Evolutionary conservation across 2,888 invertebrate genomes (phyloP).

Genomic region (Phlogophora meticulosa): DNA sequence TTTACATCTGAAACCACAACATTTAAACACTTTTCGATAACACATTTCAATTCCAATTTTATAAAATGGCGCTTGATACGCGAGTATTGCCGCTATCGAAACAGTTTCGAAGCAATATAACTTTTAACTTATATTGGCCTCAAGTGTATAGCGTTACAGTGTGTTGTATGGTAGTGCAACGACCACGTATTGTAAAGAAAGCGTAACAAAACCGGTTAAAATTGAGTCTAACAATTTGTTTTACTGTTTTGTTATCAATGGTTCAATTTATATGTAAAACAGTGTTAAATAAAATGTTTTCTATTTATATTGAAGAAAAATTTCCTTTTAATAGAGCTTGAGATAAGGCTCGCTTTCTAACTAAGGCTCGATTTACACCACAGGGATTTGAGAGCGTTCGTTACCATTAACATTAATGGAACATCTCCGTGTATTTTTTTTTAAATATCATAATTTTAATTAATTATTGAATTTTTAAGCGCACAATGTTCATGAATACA

Average conservation of each 20-base stretch:
- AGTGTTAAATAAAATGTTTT: constrained; percentile 14
- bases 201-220: constrained; percentile 79
- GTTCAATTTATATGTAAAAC: constrained; percentile 43
- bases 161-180: constrained; percentile 56
- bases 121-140: constrained; percentile 73
- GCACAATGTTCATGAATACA: no score
- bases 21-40: constrained; percentile 45
- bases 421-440: not conserved
- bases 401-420: not conserved
- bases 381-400: not conserved
- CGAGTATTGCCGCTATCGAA: constrained; percentile 64
- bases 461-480: no score
- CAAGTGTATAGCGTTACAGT: constrained; percentile 68
- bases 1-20: constrained; percentile 37
- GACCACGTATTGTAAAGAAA: constrained; percentile 74
- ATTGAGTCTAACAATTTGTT: constrained; percentile 62
- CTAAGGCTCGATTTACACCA: constrained; percentile 8
- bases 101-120: constrained; percentile 73
- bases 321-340: not conserved
- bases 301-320: constrained; percentile 2
- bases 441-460: not conserved
- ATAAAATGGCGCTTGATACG: constrained; percentile 67
- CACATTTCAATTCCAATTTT: constrained; percentile 66
- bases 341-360: not conserved
- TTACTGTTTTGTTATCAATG: constrained; percentile 50